phyloP scores from a whole-genome alignment of 1,140 invertebrate species.

The Maconellicoccus hirsutus region DNA sequence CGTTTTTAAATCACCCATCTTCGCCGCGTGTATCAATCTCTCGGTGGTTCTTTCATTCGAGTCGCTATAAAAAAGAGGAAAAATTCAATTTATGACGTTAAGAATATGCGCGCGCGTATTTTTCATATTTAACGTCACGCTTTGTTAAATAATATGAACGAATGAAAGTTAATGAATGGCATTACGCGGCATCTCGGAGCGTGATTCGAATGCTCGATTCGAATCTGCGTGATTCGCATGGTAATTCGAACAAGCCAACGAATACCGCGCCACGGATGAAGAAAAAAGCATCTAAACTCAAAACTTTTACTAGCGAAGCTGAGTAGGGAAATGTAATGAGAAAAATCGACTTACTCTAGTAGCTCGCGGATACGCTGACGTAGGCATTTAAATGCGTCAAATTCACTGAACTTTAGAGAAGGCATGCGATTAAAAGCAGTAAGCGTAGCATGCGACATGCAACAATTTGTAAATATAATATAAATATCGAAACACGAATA shows the following conservation, averaged over 20 bases:
- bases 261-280: too few species aligned
- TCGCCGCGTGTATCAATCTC: background rate
- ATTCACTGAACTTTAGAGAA: background rate
- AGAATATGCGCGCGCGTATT: too few species aligned
- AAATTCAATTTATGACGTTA: background rate
- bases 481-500: background rate
- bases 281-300: too few species aligned
- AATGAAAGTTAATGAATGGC: background rate
- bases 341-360: background rate
- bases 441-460: background rate
- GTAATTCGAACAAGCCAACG: too few species aligned
- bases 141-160: too few species aligned
- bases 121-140: too few species aligned
- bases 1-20: conserved; percentile 1
- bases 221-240: too few species aligned
- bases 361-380: background rate
- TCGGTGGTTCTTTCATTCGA: background rate
- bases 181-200: too few species aligned
- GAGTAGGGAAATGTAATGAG: too few species aligned
- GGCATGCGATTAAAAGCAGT: background rate
- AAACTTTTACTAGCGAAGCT: too few species aligned
- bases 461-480: background rate
- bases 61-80: background rate
- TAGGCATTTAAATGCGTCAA: background rate
- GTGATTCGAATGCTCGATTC: too few species aligned